Evolutionary conservation across 2,888 invertebrate genomes (phyloP).

Genomic region (Callimorpha dominula): DNA sequence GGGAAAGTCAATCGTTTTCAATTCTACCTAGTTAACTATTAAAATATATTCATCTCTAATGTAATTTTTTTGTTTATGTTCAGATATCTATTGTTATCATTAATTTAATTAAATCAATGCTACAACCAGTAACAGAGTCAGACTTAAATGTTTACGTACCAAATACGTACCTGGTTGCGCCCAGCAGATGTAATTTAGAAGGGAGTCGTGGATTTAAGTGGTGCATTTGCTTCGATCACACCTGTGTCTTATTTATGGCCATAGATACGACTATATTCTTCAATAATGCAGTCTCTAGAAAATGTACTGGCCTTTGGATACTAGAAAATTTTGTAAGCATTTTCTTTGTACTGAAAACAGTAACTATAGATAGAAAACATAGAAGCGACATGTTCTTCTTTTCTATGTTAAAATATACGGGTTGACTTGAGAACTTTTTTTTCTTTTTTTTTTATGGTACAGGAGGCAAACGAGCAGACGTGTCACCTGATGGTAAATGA

Average conservation of each 20-base stretch:
- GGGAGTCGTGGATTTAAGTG: slow-evolving; percentile 61
- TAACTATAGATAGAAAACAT: too few species aligned
- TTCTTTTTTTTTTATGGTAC: too few species aligned
- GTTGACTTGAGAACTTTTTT: too few species aligned
- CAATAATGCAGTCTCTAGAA: slow-evolving; percentile 58
- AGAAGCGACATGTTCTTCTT: too few species aligned
- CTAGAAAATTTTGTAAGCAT: slow-evolving; percentile 24
- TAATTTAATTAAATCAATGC: background rate
- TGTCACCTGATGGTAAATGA: too few species aligned
- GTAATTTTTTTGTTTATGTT: too few species aligned
- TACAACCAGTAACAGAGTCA: background rate
- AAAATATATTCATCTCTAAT: too few species aligned
- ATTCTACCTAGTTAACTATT: too few species aligned
- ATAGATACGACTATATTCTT: slow-evolving; percentile 49
- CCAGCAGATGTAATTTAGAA: slow-evolving; percentile 47
- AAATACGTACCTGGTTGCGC: slow-evolving; percentile 17
- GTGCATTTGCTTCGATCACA: slow-evolving; percentile 66
- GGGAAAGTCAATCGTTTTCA: too few species aligned
- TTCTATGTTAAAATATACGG: too few species aligned
- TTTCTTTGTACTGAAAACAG: slow-evolving; percentile 23
- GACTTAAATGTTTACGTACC: background rate
- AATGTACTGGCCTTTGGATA: slow-evolving; percentile 33
- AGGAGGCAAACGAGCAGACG: too few species aligned
- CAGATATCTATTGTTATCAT: background rate
- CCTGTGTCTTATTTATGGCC: slow-evolving; percentile 72